Conservation (phyloP, 92 coral and sea anemone species). For the Epizoanthus rinbou region DNA sequence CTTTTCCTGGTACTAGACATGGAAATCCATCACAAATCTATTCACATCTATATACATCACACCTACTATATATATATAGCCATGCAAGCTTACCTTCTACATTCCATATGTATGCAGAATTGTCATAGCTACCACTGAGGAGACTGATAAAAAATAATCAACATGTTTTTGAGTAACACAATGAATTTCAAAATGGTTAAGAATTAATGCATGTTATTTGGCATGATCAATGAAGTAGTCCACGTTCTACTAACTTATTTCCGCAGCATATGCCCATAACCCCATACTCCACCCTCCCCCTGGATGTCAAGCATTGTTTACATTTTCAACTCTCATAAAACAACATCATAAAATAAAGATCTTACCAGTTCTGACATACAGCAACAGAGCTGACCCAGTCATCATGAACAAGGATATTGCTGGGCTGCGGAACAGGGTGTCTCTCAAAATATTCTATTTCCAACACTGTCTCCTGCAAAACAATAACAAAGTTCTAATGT, state of each 20-base stretch:
- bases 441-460: constrained; percentile 95
- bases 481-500: neutral
- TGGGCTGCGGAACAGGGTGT: constrained; percentile 93
- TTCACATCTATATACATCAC: neutral
- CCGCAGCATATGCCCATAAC: no score
- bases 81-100: constrained; percentile 60
- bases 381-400: constrained; percentile 99
- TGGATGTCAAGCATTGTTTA: neutral
- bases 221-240: neutral
- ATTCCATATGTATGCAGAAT: constrained; percentile 84
- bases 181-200: neutral
- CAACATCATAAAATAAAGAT: neutral
- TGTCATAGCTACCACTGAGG: constrained; percentile 93
- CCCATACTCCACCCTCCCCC: no score
- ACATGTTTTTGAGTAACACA: neutral
- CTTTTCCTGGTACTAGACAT: no score
- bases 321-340: neutral
- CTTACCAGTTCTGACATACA: constrained; percentile 81
- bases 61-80: neutral
- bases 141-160: constrained; percentile 58
- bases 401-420: constrained; percentile 85
- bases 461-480: constrained; percentile 84
- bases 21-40: no score
- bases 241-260: no score
- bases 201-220: neutral